Base-by-base conservation (phyloP, 2,797 vertebrate species). In the Gobionotothen gibberifrons region DNA sequence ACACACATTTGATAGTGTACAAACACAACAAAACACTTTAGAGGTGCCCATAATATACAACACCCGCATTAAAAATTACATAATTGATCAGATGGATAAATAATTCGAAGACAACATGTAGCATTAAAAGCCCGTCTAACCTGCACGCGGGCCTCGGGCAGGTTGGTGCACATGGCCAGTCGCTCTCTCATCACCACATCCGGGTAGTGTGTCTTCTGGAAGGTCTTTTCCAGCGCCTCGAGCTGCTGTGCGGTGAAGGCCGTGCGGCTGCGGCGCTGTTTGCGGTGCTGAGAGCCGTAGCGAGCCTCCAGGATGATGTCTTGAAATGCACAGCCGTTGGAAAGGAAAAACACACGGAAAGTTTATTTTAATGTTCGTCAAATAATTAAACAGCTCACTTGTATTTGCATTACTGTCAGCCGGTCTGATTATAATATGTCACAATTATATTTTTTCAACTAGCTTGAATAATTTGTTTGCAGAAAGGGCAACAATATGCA, bases 271-370 rank as follows among this genome's bases (percentile, higher is more conserved):
- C 98, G 93, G 22, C 98, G 95, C 91, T 99, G 98, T 86, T 99
- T 99, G 88, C 98, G 96, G 87, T 99, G 98, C 94, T 95, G 97
- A 55, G 98, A 99, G 82, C 98, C 98, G 92, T 99, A 99, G 81
- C 98, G 98, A 94, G 98, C 98, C 95, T 99, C 98, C 90, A 99
- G 95, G 94, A 99, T 99, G 93, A 99, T 99, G 96, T 99, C 98
- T 99, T 97, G 96, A 97, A 99, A 98, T 96, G 97, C 96, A 94
- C 96, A 98, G 96, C 97, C 97, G 97, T 98, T 99, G 96, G 95
- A 96, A 94, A 91, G 93, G 90, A 97, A 97, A 71, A 42, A 39
- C 79, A 82, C 85, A 93, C 93, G 96, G 95, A 93, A 92, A 92
- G 94, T 90, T 98, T 97, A 98, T 97, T 97, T 95, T 94, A 92